These are phyloP conservation scores for Atherix ibis DNA, from an alignment of 2,888 invertebrate species.

Conservation along the genomic window DNA sequence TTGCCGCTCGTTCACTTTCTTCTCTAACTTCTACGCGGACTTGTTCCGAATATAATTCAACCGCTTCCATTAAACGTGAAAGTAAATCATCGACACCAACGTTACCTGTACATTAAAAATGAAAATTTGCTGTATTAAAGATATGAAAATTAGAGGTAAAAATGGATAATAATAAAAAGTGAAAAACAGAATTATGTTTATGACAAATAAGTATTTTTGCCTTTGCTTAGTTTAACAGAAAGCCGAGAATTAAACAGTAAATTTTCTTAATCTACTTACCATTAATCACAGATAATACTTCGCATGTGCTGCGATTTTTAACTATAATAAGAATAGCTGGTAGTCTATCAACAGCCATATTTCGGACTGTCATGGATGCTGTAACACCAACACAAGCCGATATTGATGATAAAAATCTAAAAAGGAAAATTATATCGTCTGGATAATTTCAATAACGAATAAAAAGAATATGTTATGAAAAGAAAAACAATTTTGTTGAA, in stretches of 20 bases:
- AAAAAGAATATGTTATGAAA: too few relatives aligned
- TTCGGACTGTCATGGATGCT: constrained; percentile 69
- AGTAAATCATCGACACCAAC: constrained; percentile 80
- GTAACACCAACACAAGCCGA: constrained; percentile 63
- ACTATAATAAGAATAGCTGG: constrained; percentile 83
- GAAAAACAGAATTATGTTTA: too few relatives aligned
- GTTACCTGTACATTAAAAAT: constrained; percentile 45
- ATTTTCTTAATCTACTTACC: constrained; percentile 37
- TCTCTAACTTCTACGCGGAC: constrained; percentile 59
- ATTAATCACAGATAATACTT: constrained; percentile 79
- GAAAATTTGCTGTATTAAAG: background rate
- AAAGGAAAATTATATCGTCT: too few relatives aligned
- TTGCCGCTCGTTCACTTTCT: constrained; percentile 75
- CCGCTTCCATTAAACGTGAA: constrained; percentile 70
- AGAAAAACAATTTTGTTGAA: too few relatives aligned
- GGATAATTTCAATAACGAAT: too few relatives aligned
- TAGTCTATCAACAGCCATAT: constrained; percentile 71
- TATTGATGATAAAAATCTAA: constrained; percentile 59
- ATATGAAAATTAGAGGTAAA: too few relatives aligned
- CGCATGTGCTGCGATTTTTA: constrained; percentile 73
- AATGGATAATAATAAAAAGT: too few relatives aligned
- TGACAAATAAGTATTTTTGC: too few relatives aligned
- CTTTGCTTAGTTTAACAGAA: too few relatives aligned
- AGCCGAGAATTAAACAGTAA: background rate
- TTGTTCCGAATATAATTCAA: constrained; percentile 70